These are phyloP conservation scores for Leptonema lineaticorne DNA, from an alignment of 1,140 invertebrate species.

Conservation along the genomic window DNA sequence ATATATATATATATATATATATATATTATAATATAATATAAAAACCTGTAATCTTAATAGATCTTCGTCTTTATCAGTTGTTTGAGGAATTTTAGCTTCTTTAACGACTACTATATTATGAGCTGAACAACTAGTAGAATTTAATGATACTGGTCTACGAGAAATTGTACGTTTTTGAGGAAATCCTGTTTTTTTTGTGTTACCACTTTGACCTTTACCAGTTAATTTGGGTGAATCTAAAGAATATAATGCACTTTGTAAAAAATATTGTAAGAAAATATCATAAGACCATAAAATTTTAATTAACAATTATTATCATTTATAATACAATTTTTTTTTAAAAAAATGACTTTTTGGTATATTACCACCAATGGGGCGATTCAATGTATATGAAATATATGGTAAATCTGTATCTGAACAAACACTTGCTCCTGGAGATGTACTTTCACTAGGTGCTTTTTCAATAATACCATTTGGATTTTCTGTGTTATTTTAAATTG, in stretches of 20 bases:
- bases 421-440: slow-evolving; percentile 80
- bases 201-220: slow-evolving; percentile 54
- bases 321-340: background rate
- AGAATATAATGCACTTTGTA: background rate
- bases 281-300: too few species aligned
- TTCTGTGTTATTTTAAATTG: slow-evolving; percentile 11
- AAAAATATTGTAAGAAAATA: background rate
- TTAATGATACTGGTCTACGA: slow-evolving; percentile 39
- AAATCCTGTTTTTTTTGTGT: slow-evolving; percentile 18
- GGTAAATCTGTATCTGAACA: slow-evolving; percentile 89
- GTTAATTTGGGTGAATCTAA: slow-evolving; percentile 75
- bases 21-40: slow-evolving; percentile 21
- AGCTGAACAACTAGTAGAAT: slow-evolving; percentile 39
- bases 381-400: slow-evolving; percentile 92
- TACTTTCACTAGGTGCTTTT: slow-evolving; percentile 64
- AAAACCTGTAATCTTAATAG: slow-evolving; percentile 69
- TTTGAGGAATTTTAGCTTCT: slow-evolving; percentile 61
- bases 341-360: background rate
- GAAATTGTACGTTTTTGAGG: slow-evolving; percentile 31
- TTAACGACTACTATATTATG: slow-evolving; percentile 86
- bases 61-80: slow-evolving; percentile 77
- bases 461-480: slow-evolving; percentile 44
- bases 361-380: slow-evolving; percentile 81
- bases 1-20: background rate
- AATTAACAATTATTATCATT: too few species aligned